A percentile compares a stretch with the other conserved stretches of the same genome.
These are phyloP conservation scores for Dinothrombium tinctorium DNA, from an alignment of 1,140 invertebrate species.

Conservation along the genomic window DNA sequence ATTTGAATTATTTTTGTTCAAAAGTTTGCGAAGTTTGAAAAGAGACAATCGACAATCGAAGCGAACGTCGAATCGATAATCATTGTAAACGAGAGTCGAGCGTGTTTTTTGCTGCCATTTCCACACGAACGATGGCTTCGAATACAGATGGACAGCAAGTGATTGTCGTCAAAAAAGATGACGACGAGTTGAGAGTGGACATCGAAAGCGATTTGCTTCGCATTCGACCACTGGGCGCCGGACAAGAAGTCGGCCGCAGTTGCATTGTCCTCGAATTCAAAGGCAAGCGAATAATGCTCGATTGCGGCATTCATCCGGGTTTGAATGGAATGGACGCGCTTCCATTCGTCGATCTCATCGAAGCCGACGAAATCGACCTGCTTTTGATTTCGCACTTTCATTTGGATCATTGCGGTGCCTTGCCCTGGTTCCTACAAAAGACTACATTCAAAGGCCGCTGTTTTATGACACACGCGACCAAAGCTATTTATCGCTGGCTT, in stretches of 20 bases:
- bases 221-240: slow-evolving; percentile 73
- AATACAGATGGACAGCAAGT: too few relatives aligned
- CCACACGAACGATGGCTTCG: too few relatives aligned
- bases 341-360: slow-evolving; percentile 90
- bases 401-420: slow-evolving; percentile 87
- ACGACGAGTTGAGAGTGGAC: too few relatives aligned
- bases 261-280: slow-evolving; percentile 98
- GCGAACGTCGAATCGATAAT: too few relatives aligned
- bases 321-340: slow-evolving; percentile 71
- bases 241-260: slow-evolving; percentile 95
- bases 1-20: too few relatives aligned
- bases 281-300: slow-evolving; percentile 86
- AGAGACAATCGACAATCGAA: too few relatives aligned
- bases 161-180: too few relatives aligned
- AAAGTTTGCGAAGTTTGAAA: too few relatives aligned
- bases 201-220: slow-evolving; percentile 61
- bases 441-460: slow-evolving; percentile 93
- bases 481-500: slow-evolving; percentile 97
- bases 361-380: slow-evolving; percentile 89
- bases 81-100: too few relatives aligned
- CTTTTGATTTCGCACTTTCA: slow-evolving; percentile 95
- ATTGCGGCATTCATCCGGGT: slow-evolving; percentile 97
- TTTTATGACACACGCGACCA: slow-evolving; percentile 99
- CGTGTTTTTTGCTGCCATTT: too few relatives aligned
- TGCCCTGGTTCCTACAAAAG: slow-evolving; percentile 94